phyloP scores from a whole-genome alignment of 2,888 invertebrate genomes.

The Aleiodes alternator region DNA sequence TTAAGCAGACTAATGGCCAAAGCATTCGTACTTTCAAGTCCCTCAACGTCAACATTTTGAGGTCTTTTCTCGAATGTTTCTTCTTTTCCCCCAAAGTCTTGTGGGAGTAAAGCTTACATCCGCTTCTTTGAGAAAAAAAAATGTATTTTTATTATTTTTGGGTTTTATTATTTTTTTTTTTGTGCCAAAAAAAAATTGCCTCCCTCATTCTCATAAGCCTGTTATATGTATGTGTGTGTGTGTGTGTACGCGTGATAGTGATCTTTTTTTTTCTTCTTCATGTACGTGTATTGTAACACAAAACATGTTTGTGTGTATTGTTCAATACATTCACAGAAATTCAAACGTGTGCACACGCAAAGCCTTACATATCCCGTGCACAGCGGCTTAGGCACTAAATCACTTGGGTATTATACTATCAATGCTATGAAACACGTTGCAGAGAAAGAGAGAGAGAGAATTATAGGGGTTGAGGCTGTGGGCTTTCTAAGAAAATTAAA shows the following conservation, averaged over 20 bases:
- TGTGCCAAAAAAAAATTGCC: conserved; percentile 30
- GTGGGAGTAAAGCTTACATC: conserved; percentile 12
- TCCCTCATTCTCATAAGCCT: conserved; percentile 21
- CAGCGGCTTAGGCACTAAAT: conserved; percentile 47
- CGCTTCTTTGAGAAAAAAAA: neutral
- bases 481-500: conserved; percentile 46
- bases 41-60: conserved; percentile 11
- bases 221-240: neutral
- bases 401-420: conserved; percentile 54
- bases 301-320: conserved; percentile 25
- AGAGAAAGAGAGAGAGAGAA: conserved; percentile 46
- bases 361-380: conserved; percentile 47
- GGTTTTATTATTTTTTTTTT: conserved; percentile 31
- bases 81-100: neutral
- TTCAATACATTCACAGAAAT: conserved; percentile 4
- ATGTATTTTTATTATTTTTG: neutral
- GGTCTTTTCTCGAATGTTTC: neutral
- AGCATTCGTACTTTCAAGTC: neutral
- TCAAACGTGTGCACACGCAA: conserved; percentile 31
- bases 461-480: conserved; percentile 36
- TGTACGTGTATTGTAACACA: conserved; percentile 20
- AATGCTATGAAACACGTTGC: conserved; percentile 41
- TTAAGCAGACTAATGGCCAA: conserved; percentile 16
- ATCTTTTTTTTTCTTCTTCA: conserved; percentile 11
- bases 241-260: conserved; percentile 26